Percentiles rank a stretch among this genome's conserved stretches.
These are phyloP conservation scores for Lasius platythorax DNA, from an alignment of 2,888 invertebrate genomes.

Conservation along the genomic window DNA sequence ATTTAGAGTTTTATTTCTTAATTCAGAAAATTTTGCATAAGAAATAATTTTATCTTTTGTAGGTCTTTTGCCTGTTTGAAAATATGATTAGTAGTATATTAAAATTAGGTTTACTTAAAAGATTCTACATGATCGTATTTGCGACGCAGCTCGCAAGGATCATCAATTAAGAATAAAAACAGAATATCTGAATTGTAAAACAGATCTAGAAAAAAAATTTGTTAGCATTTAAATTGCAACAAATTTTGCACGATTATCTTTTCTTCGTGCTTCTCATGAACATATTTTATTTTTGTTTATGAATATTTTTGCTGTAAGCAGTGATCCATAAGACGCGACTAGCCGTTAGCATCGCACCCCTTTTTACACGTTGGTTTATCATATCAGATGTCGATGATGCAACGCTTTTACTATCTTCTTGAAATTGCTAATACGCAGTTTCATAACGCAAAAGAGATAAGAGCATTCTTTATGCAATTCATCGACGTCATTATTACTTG, in stretches of 20 bases:
- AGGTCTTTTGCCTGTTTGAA: neutral
- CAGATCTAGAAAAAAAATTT: neutral
- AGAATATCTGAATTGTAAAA: slow-evolving; percentile 18
- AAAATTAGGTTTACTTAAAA: neutral
- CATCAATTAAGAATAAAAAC: neutral
- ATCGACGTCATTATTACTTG: neutral
- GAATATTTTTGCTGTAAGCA: slow-evolving; percentile 44
- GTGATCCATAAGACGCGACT: slow-evolving; percentile 38
- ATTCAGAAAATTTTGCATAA: neutral
- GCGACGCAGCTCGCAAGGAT: neutral
- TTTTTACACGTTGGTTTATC: slow-evolving; percentile 39
- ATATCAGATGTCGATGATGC: slow-evolving; percentile 34
- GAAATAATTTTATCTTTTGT: neutral
- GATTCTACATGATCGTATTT: neutral
- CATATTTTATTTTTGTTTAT: slow-evolving; percentile 47
- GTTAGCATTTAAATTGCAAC: slow-evolving; percentile 30
- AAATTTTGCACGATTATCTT: slow-evolving; percentile 17
- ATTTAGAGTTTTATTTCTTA: neutral
- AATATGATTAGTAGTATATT: neutral
- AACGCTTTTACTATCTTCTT: slow-evolving; percentile 41
- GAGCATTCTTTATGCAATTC: neutral
- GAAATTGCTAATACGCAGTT: neutral
- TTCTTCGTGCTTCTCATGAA: slow-evolving; percentile 11
- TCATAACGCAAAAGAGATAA: slow-evolving; percentile 22
- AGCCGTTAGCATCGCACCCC: slow-evolving; percentile 41